A percentile compares a stretch with the other conserved stretches of the same genome.
These are phyloP conservation scores for Dasysyrphus albostriatus DNA, from an alignment of 2,888 invertebrate genomes.

Conservation along the genomic window DNA sequence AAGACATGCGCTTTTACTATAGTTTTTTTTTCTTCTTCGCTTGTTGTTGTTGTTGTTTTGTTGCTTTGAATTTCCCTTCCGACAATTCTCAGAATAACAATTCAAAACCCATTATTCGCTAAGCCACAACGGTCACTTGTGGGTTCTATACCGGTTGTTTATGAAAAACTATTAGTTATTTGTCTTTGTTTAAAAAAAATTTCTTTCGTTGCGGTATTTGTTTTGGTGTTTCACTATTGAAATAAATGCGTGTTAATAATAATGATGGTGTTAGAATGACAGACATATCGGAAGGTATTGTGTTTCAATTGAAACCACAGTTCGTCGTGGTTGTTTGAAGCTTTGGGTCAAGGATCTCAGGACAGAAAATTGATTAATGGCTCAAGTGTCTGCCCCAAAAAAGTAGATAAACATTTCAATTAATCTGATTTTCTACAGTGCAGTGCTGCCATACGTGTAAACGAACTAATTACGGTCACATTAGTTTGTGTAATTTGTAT, in stretches of 20 bases:
- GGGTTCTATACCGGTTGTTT: conserved; percentile 35
- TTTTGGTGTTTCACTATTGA: neutral
- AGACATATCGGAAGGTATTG: neutral
- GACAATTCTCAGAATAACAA: conserved; percentile 43
- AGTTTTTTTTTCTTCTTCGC: conserved; percentile 5
- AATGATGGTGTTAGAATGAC: neutral
- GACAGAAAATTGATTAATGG: conserved; percentile 27
- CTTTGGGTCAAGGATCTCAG: neutral
- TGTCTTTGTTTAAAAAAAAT: neutral
- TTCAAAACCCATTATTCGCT: conserved; percentile 42
- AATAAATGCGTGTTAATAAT: conserved; percentile 25
- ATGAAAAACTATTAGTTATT: neutral
- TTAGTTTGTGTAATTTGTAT: neutral
- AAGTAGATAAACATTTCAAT: neutral
- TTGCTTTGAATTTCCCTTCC: conserved; percentile 38
- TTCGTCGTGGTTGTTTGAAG: conserved; percentile 8
- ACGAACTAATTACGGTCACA: neutral
- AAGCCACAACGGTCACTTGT: conserved; percentile 48
- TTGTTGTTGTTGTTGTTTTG: neutral
- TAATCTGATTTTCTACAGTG: neutral
- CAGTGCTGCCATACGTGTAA: neutral
- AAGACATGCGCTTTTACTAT: conserved; percentile 69
- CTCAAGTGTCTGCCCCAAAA: neutral
- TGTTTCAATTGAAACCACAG: conserved; percentile 6
- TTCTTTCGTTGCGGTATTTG: neutral